Percentiles rank a stretch among this genome's conserved stretches.
phyloP scores from a whole-genome alignment of 2,113 vertebrate genomes.

The Mustela nigripes region DNA sequence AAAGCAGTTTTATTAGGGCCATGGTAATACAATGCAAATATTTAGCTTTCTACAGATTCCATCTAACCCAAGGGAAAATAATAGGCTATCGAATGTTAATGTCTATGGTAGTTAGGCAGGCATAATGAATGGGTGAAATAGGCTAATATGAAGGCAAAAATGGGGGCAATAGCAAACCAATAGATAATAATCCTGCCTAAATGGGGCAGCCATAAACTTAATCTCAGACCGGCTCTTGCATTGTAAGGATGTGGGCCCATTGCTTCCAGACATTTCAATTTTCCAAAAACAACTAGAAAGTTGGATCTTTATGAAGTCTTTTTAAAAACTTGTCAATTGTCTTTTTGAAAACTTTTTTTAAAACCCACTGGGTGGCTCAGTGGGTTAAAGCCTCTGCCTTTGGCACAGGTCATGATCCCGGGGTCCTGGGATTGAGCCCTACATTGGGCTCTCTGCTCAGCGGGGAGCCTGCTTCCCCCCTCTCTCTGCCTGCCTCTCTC shows the following conservation, averaged over 20 bases:
- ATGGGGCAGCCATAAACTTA: background rate
- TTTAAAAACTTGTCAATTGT: background rate
- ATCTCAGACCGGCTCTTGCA: background rate
- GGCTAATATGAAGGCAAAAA: background rate
- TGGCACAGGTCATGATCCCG: too few species aligned
- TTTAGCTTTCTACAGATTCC: background rate
- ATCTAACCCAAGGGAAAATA: background rate
- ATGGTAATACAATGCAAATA: background rate
- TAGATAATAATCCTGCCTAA: background rate
- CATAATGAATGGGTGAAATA: background rate
- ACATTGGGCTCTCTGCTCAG: too few species aligned
- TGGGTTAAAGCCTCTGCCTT: too few species aligned
- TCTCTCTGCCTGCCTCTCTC: too few species aligned
- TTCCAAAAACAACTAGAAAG: conserved; percentile 6
- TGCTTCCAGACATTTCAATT: background rate
- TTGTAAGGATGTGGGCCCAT: background rate
- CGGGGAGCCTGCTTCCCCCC: too few species aligned
- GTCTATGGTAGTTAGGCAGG: background rate
- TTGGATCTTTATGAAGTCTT: background rate
- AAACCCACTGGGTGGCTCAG: too few species aligned
- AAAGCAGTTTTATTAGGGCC: background rate
- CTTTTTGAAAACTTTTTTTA: too few species aligned
- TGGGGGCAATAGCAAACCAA: background rate
- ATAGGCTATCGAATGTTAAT: background rate
- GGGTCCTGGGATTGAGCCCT: too few species aligned